Evolutionary conservation across 2,113 vertebrate species (phyloP), one percentile per base, ranked within the genome.

Genomic region (Candoia aspera): DNA sequence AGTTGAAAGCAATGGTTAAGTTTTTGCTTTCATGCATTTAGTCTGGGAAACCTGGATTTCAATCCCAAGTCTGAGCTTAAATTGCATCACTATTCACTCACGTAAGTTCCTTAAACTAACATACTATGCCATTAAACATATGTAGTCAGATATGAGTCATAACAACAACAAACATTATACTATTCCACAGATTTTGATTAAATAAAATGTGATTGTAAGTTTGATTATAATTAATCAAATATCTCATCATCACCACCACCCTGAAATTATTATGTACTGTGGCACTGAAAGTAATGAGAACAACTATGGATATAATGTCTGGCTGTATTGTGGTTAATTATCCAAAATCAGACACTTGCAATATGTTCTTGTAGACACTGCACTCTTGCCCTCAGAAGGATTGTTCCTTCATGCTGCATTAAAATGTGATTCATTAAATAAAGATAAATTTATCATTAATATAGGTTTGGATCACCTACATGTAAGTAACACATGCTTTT

Each of bases 381-480:
- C 33, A 87, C 55, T 58, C 6, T 53, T 6, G 53, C 49, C 79
- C n/a, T 46, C 88, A 73, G 23, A 79, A 79, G 60, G 24, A 73
- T n/a, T 37, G 8, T 55, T 84, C 33, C 6, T 86, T 87, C 84
- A 87, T 68, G 29, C 84, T 87, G 49, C 84, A 91, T 64, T 86
- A 91, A 91, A 91, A 86, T 86, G 54, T 68, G 13, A 91, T 26
- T 33, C 49, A 55, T 55, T 46, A 91, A 91, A 64, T 91, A 86
- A 87, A 64, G 86, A 86, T 86, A 55, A 86, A 68, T 26, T 33
- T 53, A 86, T 68, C 55, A 23, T 49, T 90, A 55, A 6, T n/a
- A 91, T 68, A 55, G 86, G 5, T 64, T 68, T 91, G 84, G 21
- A 33, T 54, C 17, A 24, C 24, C 60, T 91, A 84, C n/a, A 90